Percentiles rank a stretch among this genome's conserved stretches.
phyloP scores from a whole-genome alignment of 1,140 invertebrate species.

The Bombus polaris region DNA sequence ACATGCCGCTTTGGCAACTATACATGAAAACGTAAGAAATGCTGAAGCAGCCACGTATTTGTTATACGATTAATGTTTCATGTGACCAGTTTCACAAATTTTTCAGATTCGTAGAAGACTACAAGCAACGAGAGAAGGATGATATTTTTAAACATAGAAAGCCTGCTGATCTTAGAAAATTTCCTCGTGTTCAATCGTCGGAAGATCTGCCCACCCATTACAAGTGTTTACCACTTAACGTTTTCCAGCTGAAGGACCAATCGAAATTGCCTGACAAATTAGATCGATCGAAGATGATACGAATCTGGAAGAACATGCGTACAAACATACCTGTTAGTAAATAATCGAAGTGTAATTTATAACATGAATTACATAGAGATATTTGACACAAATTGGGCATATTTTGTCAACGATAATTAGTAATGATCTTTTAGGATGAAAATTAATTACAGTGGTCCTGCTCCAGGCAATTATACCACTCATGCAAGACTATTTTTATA shows the following conservation, averaged over 20 bases:
- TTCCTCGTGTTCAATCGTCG: constrained; percentile 50
- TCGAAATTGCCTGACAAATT: constrained; percentile 44
- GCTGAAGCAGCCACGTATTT: background rate
- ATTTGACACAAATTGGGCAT: background rate
- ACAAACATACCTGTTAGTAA: constrained; percentile 53
- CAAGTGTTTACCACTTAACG: constrained; percentile 61
- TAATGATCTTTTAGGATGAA: too few relatives aligned
- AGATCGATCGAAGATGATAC: constrained; percentile 53
- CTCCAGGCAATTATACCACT: too few relatives aligned
- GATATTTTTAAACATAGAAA: constrained; percentile 59
- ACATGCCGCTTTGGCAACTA: constrained; percentile 59
- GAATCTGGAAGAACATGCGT: constrained; percentile 70
- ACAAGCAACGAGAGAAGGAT: constrained; percentile 43
- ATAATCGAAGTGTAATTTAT: background rate
- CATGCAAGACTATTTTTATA: too few relatives aligned
- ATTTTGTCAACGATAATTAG: too few relatives aligned
- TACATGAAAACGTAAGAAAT: constrained; percentile 67
- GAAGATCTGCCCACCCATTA: constrained; percentile 46
- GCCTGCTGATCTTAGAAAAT: constrained; percentile 40
- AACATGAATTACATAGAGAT: background rate
- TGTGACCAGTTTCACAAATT: background rate
- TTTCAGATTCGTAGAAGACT: constrained; percentile 61
- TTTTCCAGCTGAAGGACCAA: constrained; percentile 55
- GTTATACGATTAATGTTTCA: background rate
- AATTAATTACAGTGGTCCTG: too few relatives aligned